Evolutionary conservation across 2,113 vertebrate genomes (phyloP).

Genomic region (Serilophus lunatus): DNA sequence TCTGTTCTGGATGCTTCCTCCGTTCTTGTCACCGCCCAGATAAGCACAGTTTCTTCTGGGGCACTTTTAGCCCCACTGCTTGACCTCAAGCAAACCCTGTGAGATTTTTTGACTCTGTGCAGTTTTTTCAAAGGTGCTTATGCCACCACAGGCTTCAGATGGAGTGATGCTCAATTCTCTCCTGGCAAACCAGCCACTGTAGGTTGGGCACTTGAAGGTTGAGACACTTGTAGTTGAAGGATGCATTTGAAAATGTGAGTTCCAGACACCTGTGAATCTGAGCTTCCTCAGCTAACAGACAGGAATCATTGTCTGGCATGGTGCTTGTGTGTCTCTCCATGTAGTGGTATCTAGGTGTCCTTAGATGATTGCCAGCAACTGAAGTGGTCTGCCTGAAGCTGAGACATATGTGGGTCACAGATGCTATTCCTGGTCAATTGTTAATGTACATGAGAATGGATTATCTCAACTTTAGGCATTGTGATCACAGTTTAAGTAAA

Average conservation of each 20-base stretch:
- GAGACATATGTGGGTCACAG: neutral
- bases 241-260: neutral
- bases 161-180: neutral
- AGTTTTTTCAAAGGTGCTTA: neutral
- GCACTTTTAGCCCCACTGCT: neutral
- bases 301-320: neutral
- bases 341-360: neutral
- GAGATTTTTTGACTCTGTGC: neutral
- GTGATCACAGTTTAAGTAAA: neutral
- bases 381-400: neutral
- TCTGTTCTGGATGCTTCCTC: neutral
- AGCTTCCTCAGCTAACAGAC: neutral
- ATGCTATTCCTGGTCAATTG: neutral
- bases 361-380: neutral
- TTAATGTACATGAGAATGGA: neutral
- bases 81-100: neutral
- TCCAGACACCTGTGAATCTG: neutral
- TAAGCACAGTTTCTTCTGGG: neutral
- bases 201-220: neutral
- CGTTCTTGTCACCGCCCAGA: neutral
- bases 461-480: neutral
- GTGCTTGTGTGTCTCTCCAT: neutral
- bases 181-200: neutral
- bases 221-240: neutral
- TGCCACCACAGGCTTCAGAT: neutral